Evolutionary conservation across 2,113 vertebrate genomes (phyloP).

Genomic region (Odocoileus hemionus): DNA sequence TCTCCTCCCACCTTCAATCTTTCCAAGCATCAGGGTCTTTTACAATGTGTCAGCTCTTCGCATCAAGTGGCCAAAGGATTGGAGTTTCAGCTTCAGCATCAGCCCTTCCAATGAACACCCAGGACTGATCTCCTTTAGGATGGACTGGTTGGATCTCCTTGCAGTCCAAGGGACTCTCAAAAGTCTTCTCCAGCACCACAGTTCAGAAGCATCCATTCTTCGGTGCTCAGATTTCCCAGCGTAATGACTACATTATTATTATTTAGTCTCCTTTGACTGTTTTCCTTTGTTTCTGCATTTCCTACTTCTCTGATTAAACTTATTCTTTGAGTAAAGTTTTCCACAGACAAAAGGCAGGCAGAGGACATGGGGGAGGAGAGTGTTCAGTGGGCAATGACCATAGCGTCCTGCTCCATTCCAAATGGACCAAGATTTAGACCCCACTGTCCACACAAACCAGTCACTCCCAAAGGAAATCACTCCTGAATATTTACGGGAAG

Average conservation of each 20-base stretch:
- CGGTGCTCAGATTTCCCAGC: fast-evolving
- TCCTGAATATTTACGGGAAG: not conserved
- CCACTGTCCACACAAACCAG: not conserved
- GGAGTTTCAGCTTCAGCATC: not conserved
- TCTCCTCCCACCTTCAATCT: fast-evolving
- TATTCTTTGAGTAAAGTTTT: not conserved
- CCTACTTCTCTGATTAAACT: not conserved
- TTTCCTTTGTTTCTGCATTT: not conserved
- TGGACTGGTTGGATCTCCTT: not conserved
- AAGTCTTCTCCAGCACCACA: not conserved
- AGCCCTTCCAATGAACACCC: not conserved
- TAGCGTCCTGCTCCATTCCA: not conserved
- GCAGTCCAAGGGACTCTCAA: not conserved
- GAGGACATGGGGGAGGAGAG: fast-evolving
- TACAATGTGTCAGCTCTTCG: fast-evolving
- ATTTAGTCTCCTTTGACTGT: not conserved
- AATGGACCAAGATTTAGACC: not conserved
- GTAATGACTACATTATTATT: not conserved
- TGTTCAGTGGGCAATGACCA: not conserved
- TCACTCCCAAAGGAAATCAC: not conserved
- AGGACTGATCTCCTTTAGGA: not conserved
- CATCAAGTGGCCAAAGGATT: not conserved
- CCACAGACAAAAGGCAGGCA: not conserved
- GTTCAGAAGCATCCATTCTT: not conserved
- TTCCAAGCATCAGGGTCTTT: not conserved